Percentiles rank a stretch among this genome's conserved stretches.
phyloP scores from a whole-genome alignment of 2,888 invertebrate species.

The Microctonus aethiopoides region DNA sequence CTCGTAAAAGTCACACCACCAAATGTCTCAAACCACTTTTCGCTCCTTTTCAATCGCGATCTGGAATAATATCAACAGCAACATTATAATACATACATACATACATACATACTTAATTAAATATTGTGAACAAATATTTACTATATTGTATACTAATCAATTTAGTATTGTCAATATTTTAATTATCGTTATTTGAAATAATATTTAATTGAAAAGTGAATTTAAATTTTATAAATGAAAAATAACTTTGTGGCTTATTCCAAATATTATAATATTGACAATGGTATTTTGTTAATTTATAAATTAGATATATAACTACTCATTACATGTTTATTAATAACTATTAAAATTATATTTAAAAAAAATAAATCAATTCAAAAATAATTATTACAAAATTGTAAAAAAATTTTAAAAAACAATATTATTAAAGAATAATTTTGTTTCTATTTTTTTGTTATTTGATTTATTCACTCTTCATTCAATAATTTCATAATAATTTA shows the following conservation, averaged over 20 bases:
- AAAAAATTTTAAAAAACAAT: no score
- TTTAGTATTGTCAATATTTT: no score
- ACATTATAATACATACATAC: background rate
- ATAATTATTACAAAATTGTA: no score
- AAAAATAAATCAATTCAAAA: no score
- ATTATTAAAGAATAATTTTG: no score
- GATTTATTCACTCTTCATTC: no score
- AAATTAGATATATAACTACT: background rate
- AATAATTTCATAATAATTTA: no score
- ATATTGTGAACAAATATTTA: background rate
- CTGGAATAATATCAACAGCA: constrained; percentile 44
- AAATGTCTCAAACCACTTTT: constrained; percentile 54
- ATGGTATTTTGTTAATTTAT: background rate
- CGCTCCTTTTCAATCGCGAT: constrained; percentile 52
- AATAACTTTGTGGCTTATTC: background rate
- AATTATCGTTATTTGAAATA: no score
- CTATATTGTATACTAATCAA: no score
- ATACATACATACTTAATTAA: background rate
- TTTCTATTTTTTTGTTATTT: no score
- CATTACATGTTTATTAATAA: background rate
- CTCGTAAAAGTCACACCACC: constrained; percentile 44
- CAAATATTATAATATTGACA: no score
- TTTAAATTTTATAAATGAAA: background rate
- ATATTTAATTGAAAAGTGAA: background rate
- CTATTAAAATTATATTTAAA: background rate